These are phyloP conservation scores for Microchrysa polita DNA, from an alignment of 2,888 invertebrate species.

Conservation along the genomic window DNA sequence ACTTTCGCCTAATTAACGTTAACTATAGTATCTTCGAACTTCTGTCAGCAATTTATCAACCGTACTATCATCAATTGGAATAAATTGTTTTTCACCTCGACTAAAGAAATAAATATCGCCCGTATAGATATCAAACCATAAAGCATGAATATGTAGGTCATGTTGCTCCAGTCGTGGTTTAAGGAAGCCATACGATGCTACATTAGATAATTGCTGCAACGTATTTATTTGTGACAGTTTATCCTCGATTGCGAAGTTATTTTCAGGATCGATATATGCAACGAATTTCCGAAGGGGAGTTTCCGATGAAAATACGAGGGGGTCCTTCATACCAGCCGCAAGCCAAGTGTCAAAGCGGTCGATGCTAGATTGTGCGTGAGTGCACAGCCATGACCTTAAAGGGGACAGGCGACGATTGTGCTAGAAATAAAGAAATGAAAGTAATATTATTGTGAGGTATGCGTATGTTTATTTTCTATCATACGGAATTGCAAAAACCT, in stretches of 20 bases:
- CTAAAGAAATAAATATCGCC: slow-evolving; percentile 97
- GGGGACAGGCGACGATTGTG: slow-evolving; percentile 85
- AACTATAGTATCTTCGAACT: slow-evolving; percentile 83
- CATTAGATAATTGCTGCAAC: slow-evolving; percentile 90
- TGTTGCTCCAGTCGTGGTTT: slow-evolving; percentile 82
- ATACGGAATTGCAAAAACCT: slow-evolving; percentile 54
- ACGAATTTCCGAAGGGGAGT: slow-evolving; percentile 88
- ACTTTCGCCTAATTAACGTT: slow-evolving; percentile 45
- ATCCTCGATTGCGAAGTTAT: slow-evolving; percentile 87
- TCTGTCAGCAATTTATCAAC: slow-evolving; percentile 80
- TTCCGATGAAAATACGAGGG: slow-evolving; percentile 86
- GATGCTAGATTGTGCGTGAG: slow-evolving; percentile 83
- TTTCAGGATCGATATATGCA: slow-evolving; percentile 93
- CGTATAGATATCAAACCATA: slow-evolving; percentile 98
- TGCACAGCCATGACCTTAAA: slow-evolving; percentile 89
- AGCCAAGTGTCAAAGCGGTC: slow-evolving; percentile 82
- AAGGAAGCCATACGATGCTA: slow-evolving; percentile 91
- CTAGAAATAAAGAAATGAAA: slow-evolving; percentile 55
- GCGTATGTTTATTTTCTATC: too few species aligned
- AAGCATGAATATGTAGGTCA: slow-evolving; percentile 88
- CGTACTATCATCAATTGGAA: slow-evolving; percentile 85
- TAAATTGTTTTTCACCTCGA: slow-evolving; percentile 82
- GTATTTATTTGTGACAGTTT: slow-evolving; percentile 96
- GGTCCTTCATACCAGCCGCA: slow-evolving; percentile 69
- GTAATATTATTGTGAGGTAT: too few species aligned